Base-by-base conservation (phyloP, 2,113 vertebrate species). In the Collichthys lucidus region DNA sequence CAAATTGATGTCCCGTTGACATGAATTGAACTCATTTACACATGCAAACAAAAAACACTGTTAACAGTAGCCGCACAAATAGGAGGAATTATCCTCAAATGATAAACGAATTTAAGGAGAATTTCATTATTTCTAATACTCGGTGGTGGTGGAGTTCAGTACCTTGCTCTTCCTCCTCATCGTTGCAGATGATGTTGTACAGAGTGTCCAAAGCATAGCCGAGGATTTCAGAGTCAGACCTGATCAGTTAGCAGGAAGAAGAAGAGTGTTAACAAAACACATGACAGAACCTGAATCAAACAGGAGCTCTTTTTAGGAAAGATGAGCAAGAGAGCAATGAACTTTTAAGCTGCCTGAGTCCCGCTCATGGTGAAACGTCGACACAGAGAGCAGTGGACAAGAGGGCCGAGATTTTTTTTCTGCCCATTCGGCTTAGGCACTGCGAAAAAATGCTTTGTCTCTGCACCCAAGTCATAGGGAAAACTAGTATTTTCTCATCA, bases 211-310 rank as follows among this genome's bases (percentile, higher is more conserved):
- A 95, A 92, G 98, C 96, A 87, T 99, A 99, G 83, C 97, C 98
- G 68, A 99, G 97, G 90, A 99, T 99, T 96, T 99, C 98, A 81
- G 98, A 98, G 95, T 99, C 98, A 66, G 98, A 96, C 86, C 98
- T 96, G 89, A 79, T 82, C 7, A 11, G 31, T 80, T 29, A 60
- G 29, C 20, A 74, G 26, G 15, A 46, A 55, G 1, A 57, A 40
- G 12, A 3, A 56, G 6, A 77, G 55, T 19, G 29, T 78, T 19
- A 65, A 60, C 4, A 74, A 31, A 26, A 69, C 6, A 56, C 4
- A 63, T 53, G 40, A 22, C 22, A 52, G 7, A 46, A 53, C 29
- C 35, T 5, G 12, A 52, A 4, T 40, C 11, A 17, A 31, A 42
- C 4, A 16, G 14, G 9, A 9, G 35, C 31, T 7, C 31, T 35